phyloP scores from a whole-genome alignment of 1,140 invertebrate genomes.

The Heliconius himera region DNA sequence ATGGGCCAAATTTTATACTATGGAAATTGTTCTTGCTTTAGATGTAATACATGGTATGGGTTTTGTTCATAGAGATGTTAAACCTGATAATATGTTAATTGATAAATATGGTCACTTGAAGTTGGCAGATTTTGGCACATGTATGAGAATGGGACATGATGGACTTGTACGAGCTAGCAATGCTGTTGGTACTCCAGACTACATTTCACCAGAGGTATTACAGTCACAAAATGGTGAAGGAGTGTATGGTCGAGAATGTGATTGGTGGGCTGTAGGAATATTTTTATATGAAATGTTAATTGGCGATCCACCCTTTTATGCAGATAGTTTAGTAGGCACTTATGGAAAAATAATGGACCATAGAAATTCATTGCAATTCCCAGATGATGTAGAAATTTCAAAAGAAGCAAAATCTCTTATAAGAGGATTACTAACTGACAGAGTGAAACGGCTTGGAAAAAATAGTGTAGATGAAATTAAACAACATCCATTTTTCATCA shows the following conservation, averaged over 20 bases:
- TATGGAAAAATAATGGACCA: slow-evolving; percentile 99
- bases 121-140: slow-evolving; percentile 99
- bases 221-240: slow-evolving; percentile 98
- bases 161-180: slow-evolving; percentile 97
- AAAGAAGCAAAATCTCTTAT: slow-evolving; percentile 96
- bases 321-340: slow-evolving; percentile 98
- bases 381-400: slow-evolving; percentile 96
- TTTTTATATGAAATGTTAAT: slow-evolving; percentile 99
- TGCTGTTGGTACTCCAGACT: slow-evolving; percentile 99
- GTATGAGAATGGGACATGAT: slow-evolving; percentile 98
- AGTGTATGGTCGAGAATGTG: slow-evolving; percentile 97
- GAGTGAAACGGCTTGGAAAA: slow-evolving; percentile 93
- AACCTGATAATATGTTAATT: slow-evolving; percentile 98
- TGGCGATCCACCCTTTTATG: slow-evolving; percentile 99
- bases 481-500: slow-evolving; percentile 96
- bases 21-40: slow-evolving; percentile 98
- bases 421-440: slow-evolving; percentile 95
- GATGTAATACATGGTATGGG: slow-evolving; percentile 99
- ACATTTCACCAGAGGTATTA: slow-evolving; percentile 99
- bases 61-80: slow-evolving; percentile 99
- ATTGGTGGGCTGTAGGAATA: slow-evolving; percentile 99
- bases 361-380: slow-evolving; percentile 97
- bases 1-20: slow-evolving; percentile 99
- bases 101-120: slow-evolving; percentile 98
- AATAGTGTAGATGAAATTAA: slow-evolving; percentile 98